phyloP scores from a whole-genome alignment of 2,797 vertebrate species.

The Pantherophis alleghaniensis region DNA sequence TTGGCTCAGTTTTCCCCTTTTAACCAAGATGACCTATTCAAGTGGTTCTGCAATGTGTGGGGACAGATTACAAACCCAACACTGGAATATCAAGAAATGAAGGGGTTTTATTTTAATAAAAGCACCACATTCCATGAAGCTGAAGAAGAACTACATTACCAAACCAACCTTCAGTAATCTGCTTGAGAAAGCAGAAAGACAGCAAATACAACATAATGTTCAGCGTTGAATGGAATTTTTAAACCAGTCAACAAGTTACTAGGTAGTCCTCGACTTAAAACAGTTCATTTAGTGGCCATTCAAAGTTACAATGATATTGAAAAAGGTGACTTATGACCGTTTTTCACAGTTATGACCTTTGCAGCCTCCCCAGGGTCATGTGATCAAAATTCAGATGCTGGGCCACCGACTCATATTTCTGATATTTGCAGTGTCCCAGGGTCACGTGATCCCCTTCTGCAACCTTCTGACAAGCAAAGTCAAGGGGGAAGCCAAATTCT shows the following conservation, averaged over 20 bases:
- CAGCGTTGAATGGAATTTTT: neutral
- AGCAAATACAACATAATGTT: neutral
- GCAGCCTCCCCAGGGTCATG: neutral
- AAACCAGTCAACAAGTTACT: neutral
- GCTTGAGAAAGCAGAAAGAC: neutral
- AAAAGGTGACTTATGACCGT: neutral
- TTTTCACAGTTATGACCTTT: neutral
- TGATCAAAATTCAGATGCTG: neutral
- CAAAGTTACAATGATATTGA: neutral
- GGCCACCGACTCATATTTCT: neutral
- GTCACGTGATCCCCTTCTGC: neutral
- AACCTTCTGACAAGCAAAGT: no score
- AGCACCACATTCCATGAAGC: neutral
- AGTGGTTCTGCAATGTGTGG: neutral
- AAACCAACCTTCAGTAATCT: neutral
- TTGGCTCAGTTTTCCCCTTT: neutral
- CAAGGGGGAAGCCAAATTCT: no score
- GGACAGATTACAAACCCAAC: neutral
- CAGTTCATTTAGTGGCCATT: neutral
- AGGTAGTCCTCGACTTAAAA: neutral
- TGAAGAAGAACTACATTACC: neutral
- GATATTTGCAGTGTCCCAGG: neutral
- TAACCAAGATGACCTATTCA: neutral
- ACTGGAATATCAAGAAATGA: neutral
- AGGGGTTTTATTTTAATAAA: neutral